Evolutionary conservation across 2,888 invertebrate species (phyloP).

Genomic region (Ornithoptera alexandrae): DNA sequence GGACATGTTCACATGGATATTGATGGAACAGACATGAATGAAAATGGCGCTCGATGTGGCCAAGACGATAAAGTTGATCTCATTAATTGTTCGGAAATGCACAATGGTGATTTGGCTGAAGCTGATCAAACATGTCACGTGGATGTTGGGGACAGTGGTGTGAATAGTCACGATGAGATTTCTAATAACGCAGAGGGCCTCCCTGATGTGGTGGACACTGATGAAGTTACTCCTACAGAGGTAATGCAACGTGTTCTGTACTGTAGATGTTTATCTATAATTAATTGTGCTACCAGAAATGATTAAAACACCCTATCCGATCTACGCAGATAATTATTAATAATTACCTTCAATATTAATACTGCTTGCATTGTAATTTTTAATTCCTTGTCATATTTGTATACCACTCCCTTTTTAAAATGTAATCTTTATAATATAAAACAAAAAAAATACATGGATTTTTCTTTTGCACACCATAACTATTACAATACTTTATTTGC

Average conservation of each 20-base stretch:
- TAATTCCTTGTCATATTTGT: slow-evolving; percentile 20
- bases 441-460: slow-evolving; percentile 17
- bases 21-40: slow-evolving; percentile 53
- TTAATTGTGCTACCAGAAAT: slow-evolving; percentile 60
- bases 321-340: neutral
- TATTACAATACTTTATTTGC: neutral
- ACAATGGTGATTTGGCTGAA: slow-evolving; percentile 88
- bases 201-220: slow-evolving; percentile 75
- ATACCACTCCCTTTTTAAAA: slow-evolving; percentile 9
- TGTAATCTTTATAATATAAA: slow-evolving; percentile 27
- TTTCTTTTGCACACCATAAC: slow-evolving; percentile 15
- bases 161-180: slow-evolving; percentile 44
- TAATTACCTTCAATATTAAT: too few species aligned
- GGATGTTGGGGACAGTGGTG: slow-evolving; percentile 47
- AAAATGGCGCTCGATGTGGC: slow-evolving; percentile 57
- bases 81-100: slow-evolving; percentile 75
- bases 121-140: slow-evolving; percentile 86
- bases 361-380: slow-evolving; percentile 9
- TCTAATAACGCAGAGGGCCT: slow-evolving; percentile 55
- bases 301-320: slow-evolving; percentile 29
- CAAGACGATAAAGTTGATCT: slow-evolving; percentile 72
- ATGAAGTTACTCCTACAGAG: slow-evolving; percentile 76
- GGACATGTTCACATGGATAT: slow-evolving; percentile 64
- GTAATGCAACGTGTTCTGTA: slow-evolving; percentile 73
- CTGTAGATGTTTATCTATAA: slow-evolving; percentile 73